phyloP scores from a whole-genome alignment of 2,113 vertebrate species.

The Nibea coibor region DNA sequence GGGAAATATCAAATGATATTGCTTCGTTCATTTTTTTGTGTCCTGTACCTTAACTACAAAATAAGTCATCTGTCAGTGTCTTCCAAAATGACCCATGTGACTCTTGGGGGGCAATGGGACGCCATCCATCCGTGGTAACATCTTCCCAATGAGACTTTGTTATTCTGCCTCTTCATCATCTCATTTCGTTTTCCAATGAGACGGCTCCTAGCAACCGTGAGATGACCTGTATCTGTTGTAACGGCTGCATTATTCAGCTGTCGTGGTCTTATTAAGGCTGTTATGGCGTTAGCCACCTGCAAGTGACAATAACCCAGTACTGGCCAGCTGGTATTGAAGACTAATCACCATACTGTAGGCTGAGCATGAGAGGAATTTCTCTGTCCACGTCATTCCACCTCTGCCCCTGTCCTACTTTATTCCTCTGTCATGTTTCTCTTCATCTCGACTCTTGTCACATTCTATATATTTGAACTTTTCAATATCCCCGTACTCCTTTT shows the following conservation, averaged over 20 bases:
- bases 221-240: not conserved
- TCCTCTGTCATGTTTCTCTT: constrained; percentile 8
- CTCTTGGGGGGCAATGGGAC: not conserved
- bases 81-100: not conserved
- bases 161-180: not conserved
- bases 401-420: not conserved
- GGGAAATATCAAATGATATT: not conserved
- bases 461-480: constrained; percentile 11
- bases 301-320: constrained; percentile 3
- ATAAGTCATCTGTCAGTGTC: constrained; percentile 16
- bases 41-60: not conserved
- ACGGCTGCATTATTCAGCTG: not conserved
- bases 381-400: not conserved
- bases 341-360: not conserved
- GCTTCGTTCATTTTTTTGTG: not conserved
- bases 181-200: not conserved
- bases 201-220: not conserved
- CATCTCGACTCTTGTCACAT: constrained; percentile 10
- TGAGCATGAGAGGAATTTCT: not conserved
- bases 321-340: not conserved
- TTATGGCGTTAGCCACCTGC: not conserved
- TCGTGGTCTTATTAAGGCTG: not conserved
- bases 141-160: not conserved
- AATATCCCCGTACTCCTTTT: constrained; percentile 21
- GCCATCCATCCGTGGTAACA: not conserved